A percentile compares a stretch with the other conserved stretches of the same genome.
phyloP scores from a whole-genome alignment of 2,888 invertebrate genomes.

The Limnephilus rhombicus region DNA sequence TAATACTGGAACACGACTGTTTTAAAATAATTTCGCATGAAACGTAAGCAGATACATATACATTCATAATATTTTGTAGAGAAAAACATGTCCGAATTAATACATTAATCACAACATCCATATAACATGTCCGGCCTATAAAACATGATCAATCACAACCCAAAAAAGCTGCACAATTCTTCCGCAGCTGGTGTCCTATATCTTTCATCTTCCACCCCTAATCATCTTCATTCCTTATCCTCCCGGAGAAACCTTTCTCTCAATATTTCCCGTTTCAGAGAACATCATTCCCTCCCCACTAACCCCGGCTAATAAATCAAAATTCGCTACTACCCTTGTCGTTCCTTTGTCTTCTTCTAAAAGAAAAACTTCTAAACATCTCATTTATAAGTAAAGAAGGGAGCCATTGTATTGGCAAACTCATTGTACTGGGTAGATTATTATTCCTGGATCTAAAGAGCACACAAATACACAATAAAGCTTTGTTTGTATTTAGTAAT shows the following conservation, averaged over 20 bases:
- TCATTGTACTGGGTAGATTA: slow-evolving; percentile 26
- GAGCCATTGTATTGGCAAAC: slow-evolving; percentile 17
- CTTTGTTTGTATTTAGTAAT: not conserved
- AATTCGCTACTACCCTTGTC: slow-evolving; percentile 22
- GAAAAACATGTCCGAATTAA: not conserved
- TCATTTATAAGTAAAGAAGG: slow-evolving; percentile 38
- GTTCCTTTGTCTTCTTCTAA: slow-evolving; percentile 42
- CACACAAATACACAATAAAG: not conserved
- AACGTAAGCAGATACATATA: not conserved
- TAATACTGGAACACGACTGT: too few relatives aligned
- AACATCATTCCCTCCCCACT: slow-evolving; percentile 32
- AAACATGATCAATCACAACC: slow-evolving; percentile 1
- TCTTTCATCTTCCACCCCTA: slow-evolving; percentile 17
- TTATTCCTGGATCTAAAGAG: slow-evolving; percentile 25
- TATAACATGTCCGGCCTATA: not conserved
- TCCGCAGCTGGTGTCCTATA: slow-evolving; percentile 31
- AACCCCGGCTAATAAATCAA: slow-evolving; percentile 41
- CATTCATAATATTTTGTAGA: not conserved
- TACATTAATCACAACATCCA: not conserved
- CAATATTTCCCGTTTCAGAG: slow-evolving; percentile 22
- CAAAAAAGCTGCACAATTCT: slow-evolving; percentile 22
- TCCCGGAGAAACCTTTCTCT: slow-evolving; percentile 29
- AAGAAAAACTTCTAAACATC: slow-evolving; percentile 48
- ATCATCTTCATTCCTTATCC: slow-evolving; percentile 34
- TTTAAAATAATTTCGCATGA: not conserved